phyloP scores from a whole-genome alignment of 2,113 vertebrate species.

The Albula goreensis region DNA sequence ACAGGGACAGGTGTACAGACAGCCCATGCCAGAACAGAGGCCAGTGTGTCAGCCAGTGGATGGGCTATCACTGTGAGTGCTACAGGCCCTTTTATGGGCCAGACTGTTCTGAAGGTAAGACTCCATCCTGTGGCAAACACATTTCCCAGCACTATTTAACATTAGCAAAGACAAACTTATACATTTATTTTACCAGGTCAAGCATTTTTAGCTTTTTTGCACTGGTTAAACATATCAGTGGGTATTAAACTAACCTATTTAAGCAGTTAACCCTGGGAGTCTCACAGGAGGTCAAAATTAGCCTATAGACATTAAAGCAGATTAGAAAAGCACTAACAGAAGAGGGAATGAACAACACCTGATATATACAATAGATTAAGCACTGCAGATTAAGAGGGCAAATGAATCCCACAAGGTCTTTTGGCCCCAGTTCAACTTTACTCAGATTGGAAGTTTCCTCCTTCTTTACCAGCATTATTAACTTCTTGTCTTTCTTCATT shows the following conservation, averaged over 20 bases:
- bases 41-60: slow-evolving; percentile 79
- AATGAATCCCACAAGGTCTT: slow-evolving; percentile 4
- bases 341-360: slow-evolving; percentile 45
- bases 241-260: neutral
- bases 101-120: slow-evolving; percentile 78
- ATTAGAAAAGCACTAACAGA: slow-evolving; percentile 56
- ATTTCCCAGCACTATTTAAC: too few relatives aligned
- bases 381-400: slow-evolving; percentile 48
- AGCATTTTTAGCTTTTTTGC: neutral
- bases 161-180: neutral
- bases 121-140: neutral
- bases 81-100: slow-evolving; percentile 76
- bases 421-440: neutral
- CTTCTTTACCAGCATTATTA: too few relatives aligned
- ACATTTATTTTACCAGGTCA: neutral
- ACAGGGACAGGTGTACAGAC: slow-evolving; percentile 76
- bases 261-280: neutral
- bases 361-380: slow-evolving; percentile 47
- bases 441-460: neutral
- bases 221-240: neutral
- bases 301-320: slow-evolving; percentile 48
- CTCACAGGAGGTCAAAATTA: slow-evolving; percentile 34
- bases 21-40: slow-evolving; percentile 83
- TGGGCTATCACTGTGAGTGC: slow-evolving; percentile 81
- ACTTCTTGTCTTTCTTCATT: too few relatives aligned